Evolutionary conservation across 1,140 invertebrate genomes (phyloP).

Genomic region (Eurosta solidaginis): DNA sequence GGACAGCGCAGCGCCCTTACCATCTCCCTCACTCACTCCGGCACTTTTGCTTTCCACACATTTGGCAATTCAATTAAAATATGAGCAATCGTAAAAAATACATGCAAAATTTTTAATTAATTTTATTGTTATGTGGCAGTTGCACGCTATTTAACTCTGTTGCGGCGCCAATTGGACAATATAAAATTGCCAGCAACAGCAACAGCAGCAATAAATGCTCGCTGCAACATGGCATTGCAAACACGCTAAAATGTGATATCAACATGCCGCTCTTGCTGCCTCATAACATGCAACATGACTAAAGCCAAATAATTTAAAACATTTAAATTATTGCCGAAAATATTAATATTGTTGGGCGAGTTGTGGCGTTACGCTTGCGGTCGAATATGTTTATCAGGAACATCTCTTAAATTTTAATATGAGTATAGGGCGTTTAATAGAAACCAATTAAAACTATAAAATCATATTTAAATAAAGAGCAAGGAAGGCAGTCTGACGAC

Average conservation of each 20-base stretch:
- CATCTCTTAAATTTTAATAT: neutral
- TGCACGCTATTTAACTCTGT: conserved; percentile 22
- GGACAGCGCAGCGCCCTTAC: too few species aligned
- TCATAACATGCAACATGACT: conserved; percentile 19
- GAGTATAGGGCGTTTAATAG: neutral
- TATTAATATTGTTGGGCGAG: neutral
- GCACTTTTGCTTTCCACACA: conserved; percentile 23
- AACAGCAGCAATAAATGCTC: neutral
- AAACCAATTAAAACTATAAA: too few species aligned
- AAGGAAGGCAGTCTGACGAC: too few species aligned
- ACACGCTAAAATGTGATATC: conserved; percentile 14
- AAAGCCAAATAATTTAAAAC: neutral
- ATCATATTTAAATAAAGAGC: too few species aligned
- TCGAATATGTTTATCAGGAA: neutral
- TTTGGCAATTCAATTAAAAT: conserved; percentile 29
- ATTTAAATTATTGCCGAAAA: conserved; percentile 19
- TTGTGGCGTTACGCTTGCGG: neutral
- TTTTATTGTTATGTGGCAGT: conserved; percentile 28
- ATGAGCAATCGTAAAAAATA: conserved; percentile 19
- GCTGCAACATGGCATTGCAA: neutral
- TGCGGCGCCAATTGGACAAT: neutral
- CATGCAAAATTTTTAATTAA: conserved; percentile 27
- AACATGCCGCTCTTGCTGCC: conserved; percentile 6
- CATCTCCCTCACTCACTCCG: neutral
- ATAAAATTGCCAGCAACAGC: conserved; percentile 4